Conservation (phyloP, 35 echinoderm and acorn worm genomes). For the Heliocidaris erythrogramma region DNA sequence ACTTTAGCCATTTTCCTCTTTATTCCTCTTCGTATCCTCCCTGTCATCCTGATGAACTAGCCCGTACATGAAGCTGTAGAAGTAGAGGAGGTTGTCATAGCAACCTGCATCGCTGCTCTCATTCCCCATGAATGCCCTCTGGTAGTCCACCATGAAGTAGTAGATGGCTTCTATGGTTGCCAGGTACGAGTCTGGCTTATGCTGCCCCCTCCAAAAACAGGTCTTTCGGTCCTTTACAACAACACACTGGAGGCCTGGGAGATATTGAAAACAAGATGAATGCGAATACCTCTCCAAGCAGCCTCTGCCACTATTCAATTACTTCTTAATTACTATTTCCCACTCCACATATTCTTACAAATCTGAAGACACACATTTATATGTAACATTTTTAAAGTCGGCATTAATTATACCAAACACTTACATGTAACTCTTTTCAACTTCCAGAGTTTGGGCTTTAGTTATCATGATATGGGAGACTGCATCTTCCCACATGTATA, state of each 20-base stretch:
- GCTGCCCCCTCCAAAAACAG: conserved; percentile 85
- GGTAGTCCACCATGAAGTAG: conserved; percentile 83
- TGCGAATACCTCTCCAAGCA: not conserved
- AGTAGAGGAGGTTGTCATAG: conserved; percentile 92
- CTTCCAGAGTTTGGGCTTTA: no score
- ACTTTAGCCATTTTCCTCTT: conserved; percentile 26
- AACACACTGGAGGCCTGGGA: conserved; percentile 77
- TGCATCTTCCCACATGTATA: no score
- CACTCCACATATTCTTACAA: not conserved
- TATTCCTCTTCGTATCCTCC: not conserved
- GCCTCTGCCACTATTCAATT: not conserved
- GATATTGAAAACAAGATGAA: not conserved
- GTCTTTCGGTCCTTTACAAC: conserved; percentile 69
- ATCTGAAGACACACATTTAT: not conserved
- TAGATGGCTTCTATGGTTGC: conserved; percentile 98
- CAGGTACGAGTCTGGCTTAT: conserved; percentile 80
- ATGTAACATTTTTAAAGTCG: not conserved
- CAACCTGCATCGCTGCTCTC: conserved; percentile 44
- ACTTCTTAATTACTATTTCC: not conserved
- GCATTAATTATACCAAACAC: not conserved
- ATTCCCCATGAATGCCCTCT: conserved; percentile 40
- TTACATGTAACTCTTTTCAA: no score
- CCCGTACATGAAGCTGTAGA: conserved; percentile 83
- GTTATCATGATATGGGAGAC: no score
- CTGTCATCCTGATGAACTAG: conserved; percentile 62